Percentiles rank a stretch among this genome's conserved stretches.
Evolutionary conservation across 35 echinoderm and acorn worm genomes (phyloP).

Genomic region (Holothuria glaberrima): DNA sequence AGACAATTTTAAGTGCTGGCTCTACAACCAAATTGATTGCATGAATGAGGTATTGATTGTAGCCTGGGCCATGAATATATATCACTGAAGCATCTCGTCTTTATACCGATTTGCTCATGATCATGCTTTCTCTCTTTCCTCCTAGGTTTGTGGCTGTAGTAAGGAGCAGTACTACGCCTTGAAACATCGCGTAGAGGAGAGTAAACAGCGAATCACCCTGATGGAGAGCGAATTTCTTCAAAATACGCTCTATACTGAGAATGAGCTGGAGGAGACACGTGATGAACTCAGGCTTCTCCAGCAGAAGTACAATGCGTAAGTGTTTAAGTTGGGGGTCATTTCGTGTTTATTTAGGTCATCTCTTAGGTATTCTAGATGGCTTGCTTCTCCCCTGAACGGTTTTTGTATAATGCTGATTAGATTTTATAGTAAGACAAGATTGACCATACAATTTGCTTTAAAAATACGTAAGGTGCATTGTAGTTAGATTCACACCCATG

Average conservation of each 20-base stretch:
- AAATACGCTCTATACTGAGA: slow-evolving; percentile 96
- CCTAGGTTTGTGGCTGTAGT: slow-evolving; percentile 92
- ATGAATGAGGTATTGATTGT: too few species aligned
- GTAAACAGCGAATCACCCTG: slow-evolving; percentile 94
- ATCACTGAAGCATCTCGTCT: too few species aligned
- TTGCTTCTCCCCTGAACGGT: too few species aligned
- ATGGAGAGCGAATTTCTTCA: slow-evolving; percentile 99
- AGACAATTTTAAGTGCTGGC: too few species aligned
- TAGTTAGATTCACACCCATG: too few species aligned
- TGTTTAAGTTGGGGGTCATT: slow-evolving; percentile 60
- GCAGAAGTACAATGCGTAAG: slow-evolving; percentile 96
- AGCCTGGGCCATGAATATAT: too few species aligned
- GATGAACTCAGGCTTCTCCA: slow-evolving; percentile 88
- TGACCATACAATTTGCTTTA: too few species aligned
- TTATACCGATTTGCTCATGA: too few species aligned
- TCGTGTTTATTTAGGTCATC: slow-evolving; percentile 67
- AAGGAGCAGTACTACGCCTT: slow-evolving; percentile 93
- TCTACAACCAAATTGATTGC: too few species aligned
- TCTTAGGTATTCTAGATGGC: neutral
- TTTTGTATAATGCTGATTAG: too few species aligned
- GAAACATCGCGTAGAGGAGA: slow-evolving; percentile 90
- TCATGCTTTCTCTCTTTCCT: neutral
- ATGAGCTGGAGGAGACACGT: slow-evolving; percentile 88
- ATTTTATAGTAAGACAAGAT: too few species aligned
- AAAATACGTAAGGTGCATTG: too few species aligned